Conservation (phyloP, 2,797 vertebrate species). For the Phalloptychus januarius region DNA sequence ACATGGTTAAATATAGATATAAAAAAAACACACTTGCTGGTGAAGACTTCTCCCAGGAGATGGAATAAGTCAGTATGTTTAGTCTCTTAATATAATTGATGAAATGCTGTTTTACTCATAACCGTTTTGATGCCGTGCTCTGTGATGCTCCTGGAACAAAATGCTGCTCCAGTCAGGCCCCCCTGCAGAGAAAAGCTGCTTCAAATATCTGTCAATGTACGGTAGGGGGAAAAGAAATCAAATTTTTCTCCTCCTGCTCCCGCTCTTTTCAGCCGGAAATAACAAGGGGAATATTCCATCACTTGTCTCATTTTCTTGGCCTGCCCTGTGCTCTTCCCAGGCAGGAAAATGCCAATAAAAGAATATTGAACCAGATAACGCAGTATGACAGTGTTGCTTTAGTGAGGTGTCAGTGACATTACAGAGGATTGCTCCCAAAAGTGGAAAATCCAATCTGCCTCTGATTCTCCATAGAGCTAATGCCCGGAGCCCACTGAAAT, state of each 20-base stretch:
- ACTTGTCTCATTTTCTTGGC: slow-evolving; percentile 58
- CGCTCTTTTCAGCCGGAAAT: slow-evolving; percentile 41
- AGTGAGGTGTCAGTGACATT: slow-evolving; percentile 67
- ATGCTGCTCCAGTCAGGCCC: slow-evolving; percentile 37
- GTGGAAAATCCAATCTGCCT: slow-evolving; percentile 75
- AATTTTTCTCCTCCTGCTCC: neutral
- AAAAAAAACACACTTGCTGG: slow-evolving; percentile 13
- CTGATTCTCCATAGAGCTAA: slow-evolving; percentile 59
- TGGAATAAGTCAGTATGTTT: slow-evolving; percentile 43
- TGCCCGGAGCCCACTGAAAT: slow-evolving; percentile 48
- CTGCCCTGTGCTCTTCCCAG: slow-evolving; percentile 42
- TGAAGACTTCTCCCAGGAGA: slow-evolving; percentile 43
- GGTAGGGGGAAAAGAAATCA: slow-evolving; percentile 42
- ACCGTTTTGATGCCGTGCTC: slow-evolving; percentile 33
- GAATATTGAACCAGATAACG: slow-evolving; percentile 69
- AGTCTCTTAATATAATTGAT: slow-evolving; percentile 58
- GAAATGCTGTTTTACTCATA: slow-evolving; percentile 42
- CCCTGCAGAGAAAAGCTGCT: slow-evolving; percentile 38
- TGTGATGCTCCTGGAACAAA: slow-evolving; percentile 40
- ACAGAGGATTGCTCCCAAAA: slow-evolving; percentile 66
- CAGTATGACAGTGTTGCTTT: slow-evolving; percentile 62
- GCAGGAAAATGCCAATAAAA: slow-evolving; percentile 67
- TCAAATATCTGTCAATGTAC: slow-evolving; percentile 51
- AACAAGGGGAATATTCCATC: slow-evolving; percentile 54
- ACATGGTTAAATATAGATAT: neutral